Percentiles rank a stretch among this genome's conserved stretches.
phyloP scores from a whole-genome alignment of 2,888 invertebrate species.

The Arge pagana region DNA sequence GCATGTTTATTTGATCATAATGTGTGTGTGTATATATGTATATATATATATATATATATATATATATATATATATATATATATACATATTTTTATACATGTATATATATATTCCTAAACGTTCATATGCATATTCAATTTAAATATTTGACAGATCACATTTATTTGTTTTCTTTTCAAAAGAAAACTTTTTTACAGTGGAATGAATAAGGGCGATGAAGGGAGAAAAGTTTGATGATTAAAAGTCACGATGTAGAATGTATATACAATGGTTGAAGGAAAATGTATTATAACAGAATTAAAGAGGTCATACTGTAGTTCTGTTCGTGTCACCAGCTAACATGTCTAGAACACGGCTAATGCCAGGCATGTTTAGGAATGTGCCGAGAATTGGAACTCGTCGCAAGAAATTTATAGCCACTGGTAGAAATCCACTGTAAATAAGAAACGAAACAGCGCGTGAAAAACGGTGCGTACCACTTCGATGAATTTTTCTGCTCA shows the following conservation, averaged over 20 bases:
- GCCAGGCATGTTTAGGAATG: constrained; percentile 85
- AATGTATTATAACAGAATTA: constrained; percentile 27
- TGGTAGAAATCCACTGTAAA: constrained; percentile 94
- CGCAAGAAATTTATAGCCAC: constrained; percentile 94
- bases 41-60: no score
- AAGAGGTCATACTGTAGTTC: constrained; percentile 76
- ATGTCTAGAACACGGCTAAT: constrained; percentile 83
- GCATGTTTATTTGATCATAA: no score
- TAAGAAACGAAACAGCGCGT: no score
- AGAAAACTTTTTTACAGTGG: constrained; percentile 28
- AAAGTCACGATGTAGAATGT: constrained; percentile 26
- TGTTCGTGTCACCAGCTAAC: constrained; percentile 80
- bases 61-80: no score
- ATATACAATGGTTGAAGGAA: constrained; percentile 40
- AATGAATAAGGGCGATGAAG: constrained; percentile 26
- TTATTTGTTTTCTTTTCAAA: constrained; percentile 22
- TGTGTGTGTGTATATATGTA: no score
- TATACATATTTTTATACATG: no score
- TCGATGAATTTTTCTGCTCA: no score
- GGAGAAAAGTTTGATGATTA: constrained; percentile 15
- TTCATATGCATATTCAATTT: constrained; percentile 8
- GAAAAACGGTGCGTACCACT: no score
- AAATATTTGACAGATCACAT: constrained; percentile 1
- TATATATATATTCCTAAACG: not conserved
- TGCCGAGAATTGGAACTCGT: constrained; percentile 89